Base-by-base conservation (phyloP, 2,888 invertebrate genomes). In the Leptarthrus brevirostris region DNA sequence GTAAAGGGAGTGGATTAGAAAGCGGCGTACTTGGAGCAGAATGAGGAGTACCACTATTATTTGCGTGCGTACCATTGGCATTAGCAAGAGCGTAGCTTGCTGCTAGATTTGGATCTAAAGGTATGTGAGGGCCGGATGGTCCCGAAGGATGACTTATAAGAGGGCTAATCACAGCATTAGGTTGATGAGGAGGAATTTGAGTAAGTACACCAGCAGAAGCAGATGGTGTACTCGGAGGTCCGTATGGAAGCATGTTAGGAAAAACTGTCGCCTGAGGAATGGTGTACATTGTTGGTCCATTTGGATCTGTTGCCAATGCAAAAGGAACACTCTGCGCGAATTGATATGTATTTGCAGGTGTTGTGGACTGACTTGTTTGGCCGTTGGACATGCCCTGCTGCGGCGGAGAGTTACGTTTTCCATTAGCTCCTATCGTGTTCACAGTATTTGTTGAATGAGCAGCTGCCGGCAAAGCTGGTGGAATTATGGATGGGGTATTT, bases 21-120 rank as follows among this genome's bases (percentile, higher is more conserved):
- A 81, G 80, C 20, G 85, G 85, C n/a, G 85, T 85, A 71, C 83
- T 83, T 3, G 85, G 84, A 20, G 85, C 83, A 34, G 85, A 85
- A 72, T 85, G 85, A 1, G 84, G 82, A 2, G 81, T 76, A 20
- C 78, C 78, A 44, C 75, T 76, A 40, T 74, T 80, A 16, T 72
- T 73, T 2, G 52, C 72, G 54, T 75, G 75, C n/a, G 34, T 72
- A 52, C 54, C 44, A 30, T 76, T 75, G 64, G 77, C 66, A 49
- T 75, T 71, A 16, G 71, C 24, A 26, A 52, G 52, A 44, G 49
- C 22, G 26, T 71, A 71, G 4, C 44, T 54, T 10, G 26, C 54
- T 6, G 53, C 12, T 2, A 49, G 36, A 30, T 72, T 61, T 49
- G 64, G 61, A 34, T 74, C 73, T 44, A 74, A 12, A 30, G 75